Evolutionary conservation across 2,113 vertebrate species (phyloP).

Genomic region (Pristiophorus japonicus): DNA sequence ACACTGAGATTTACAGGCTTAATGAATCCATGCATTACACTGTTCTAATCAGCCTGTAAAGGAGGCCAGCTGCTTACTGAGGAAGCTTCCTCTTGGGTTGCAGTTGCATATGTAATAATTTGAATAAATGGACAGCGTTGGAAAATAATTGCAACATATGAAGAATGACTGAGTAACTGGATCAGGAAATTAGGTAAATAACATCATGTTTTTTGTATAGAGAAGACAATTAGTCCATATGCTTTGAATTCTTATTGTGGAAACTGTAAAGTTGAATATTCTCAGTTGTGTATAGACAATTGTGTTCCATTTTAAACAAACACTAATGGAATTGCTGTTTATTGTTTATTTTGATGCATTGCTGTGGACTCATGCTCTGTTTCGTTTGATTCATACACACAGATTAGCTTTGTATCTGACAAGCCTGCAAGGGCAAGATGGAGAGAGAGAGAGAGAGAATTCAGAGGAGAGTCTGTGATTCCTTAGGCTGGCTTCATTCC

Average conservation of each 20-base stretch:
- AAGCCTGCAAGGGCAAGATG: neutral
- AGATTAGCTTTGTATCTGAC: neutral
- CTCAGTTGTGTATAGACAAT: neutral
- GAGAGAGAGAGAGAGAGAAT: conserved; percentile 42
- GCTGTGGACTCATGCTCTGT: neutral
- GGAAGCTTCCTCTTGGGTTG: neutral
- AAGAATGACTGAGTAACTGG: neutral
- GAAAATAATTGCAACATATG: neutral
- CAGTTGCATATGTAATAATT: neutral
- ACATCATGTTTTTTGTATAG: neutral
- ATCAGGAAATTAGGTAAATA: conserved; percentile 6
- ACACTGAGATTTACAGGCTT: conserved; percentile 41
- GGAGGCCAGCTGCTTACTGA: neutral
- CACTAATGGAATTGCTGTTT: neutral
- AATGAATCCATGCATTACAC: conserved; percentile 42
- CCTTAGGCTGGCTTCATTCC: conserved; percentile 41
- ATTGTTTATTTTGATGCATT: neutral
- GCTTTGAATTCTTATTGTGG: neutral
- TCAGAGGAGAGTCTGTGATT: conserved; percentile 43
- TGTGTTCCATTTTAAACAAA: neutral
- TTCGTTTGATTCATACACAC: neutral
- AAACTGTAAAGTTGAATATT: neutral
- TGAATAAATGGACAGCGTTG: neutral
- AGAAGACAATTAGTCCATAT: neutral
- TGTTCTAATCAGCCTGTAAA: conserved; percentile 31